Evolutionary conservation across 2,113 vertebrate genomes (phyloP), one percentile per base, ranked within the genome.

Genomic region (Oostethus manadensis): DNA sequence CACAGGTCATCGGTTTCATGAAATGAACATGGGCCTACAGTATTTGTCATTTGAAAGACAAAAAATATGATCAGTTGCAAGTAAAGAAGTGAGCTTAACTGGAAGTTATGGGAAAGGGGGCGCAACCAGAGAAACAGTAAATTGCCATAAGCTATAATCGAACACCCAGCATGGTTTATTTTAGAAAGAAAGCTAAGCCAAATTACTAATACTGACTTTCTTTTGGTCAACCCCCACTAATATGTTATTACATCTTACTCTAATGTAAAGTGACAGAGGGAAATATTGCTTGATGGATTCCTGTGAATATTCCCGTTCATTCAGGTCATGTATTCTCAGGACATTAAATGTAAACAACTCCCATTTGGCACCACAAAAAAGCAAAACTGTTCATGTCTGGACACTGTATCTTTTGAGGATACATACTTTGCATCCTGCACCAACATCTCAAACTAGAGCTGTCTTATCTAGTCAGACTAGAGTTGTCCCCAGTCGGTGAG

Each of bases 21-120:
- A 70, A 58, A 49, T 62, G 29, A 67, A 17, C 43, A 56, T 62
- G 15, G 50, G 23, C 48, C 62, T 38, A 42, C 49, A 70, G 60
- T 51, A 42, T 2, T 14, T 67, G 45, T 68, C 56, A 50, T 76
- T 56, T 55, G 62, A 62, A 78, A 75, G 61, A 43, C n/a, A 82
- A 72, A 74, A 58, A 75, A 51, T 38, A 6, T 74, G 67, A 73
- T 63, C 73, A 21, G 47, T 60, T 75, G 62, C 62, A 77, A 80
- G 74, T 62, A 62, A 71, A 35, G 26, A n/a, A 56, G 50, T 42
- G 56, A 63, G 48, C 29, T 33, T 79, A 69, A 83, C 77, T 78
- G 60, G 71, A 78, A 83, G 50, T 59, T 56, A 33, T 60, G 35
- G 45, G 51, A 18, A 35, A 53, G 5, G n/a, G 29, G 17, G 13